Evolutionary conservation across 35 echinoderm and acorn worm genomes (phyloP), one percentile per base, ranked within the genome.

Genomic region (Ptychodera flava): DNA sequence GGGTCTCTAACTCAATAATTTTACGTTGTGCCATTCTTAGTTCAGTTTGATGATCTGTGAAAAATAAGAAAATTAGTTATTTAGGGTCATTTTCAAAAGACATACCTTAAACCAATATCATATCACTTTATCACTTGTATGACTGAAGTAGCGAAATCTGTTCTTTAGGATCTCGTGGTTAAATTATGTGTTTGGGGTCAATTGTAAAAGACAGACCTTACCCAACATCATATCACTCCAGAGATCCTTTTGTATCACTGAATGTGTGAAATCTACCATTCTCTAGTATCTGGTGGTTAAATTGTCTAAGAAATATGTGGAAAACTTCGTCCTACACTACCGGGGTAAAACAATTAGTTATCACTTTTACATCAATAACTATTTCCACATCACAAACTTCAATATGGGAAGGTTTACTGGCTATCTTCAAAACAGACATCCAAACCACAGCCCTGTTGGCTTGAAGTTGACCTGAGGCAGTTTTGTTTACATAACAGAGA

Each of bases 41-140:
- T 85, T 97, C 95, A 34, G 92, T 94, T 36, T 33, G 79, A 34
- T 97, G 95, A 93, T 97, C 95, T 97, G 84, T 31, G 90, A 84
- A 28, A 0, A 84, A 88, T 1, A 29, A 29, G n/a, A 80, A 80
- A 29, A 32, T 80, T 15, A 77, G 15, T 15, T 15, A 77, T 15
- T 15, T 77, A 77, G n/a, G n/a, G n/a, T 77, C 15, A 77, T n/a
- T 15, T 77, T 77, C 15, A 77, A 77, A 15, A 77, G 32, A 28
- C 32, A 79, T 28, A 31, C 78, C 78, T 79, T 30, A 31, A 31
- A 31, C 78, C 78, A 30, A 79, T 28, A 31, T 31, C 78, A 30
- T 1, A 10, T 79, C 29, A n/a, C 15, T 15, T 15, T n/a, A 15
- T 77, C 15, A n/a, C 15, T 15, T 15, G n/a, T 77, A 15, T 77